Conservation (phyloP, 1,140 invertebrate species). For the Bombyx mandarina region DNA sequence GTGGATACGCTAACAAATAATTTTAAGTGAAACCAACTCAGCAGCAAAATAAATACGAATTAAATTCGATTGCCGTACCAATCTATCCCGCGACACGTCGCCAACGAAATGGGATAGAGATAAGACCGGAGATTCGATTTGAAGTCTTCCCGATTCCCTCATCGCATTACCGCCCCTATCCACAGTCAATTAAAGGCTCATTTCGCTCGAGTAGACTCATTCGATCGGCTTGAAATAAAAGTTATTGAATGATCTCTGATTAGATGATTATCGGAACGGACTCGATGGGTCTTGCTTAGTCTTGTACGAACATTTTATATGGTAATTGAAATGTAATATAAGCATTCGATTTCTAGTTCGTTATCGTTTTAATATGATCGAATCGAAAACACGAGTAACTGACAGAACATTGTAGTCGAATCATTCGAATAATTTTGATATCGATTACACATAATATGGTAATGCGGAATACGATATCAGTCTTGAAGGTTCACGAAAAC, state of each 20-base stretch:
- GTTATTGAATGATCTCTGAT: constrained; percentile 64
- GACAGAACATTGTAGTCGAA: constrained; percentile 23
- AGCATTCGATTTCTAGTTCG: constrained; percentile 48
- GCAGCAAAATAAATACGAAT: constrained; percentile 15
- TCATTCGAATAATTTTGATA: constrained; percentile 41
- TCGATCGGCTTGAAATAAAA: constrained; percentile 46
- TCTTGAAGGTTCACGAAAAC: not conserved
- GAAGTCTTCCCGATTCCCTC: constrained; percentile 23
- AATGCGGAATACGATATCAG: constrained; percentile 28
- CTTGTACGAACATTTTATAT: constrained; percentile 59
- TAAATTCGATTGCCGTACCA: constrained; percentile 22
- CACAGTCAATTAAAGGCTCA: constrained; percentile 16
- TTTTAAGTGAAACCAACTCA: constrained; percentile 1
- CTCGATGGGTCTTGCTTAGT: constrained; percentile 31
- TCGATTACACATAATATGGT: constrained; percentile 48
- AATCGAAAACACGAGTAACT: constrained; percentile 30
- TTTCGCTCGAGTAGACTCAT: constrained; percentile 11
- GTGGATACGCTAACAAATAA: not conserved
- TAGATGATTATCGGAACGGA: constrained; percentile 59
- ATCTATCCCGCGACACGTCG: constrained; percentile 29
- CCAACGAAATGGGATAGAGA: constrained; percentile 38
- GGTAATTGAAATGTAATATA: constrained; percentile 67
- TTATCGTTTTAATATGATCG: constrained; percentile 47
- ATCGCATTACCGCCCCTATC: constrained; percentile 30
- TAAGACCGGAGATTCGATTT: constrained; percentile 45